Conservation (phyloP, 2,113 vertebrate species). For the Thamnophis sirtalis region DNA sequence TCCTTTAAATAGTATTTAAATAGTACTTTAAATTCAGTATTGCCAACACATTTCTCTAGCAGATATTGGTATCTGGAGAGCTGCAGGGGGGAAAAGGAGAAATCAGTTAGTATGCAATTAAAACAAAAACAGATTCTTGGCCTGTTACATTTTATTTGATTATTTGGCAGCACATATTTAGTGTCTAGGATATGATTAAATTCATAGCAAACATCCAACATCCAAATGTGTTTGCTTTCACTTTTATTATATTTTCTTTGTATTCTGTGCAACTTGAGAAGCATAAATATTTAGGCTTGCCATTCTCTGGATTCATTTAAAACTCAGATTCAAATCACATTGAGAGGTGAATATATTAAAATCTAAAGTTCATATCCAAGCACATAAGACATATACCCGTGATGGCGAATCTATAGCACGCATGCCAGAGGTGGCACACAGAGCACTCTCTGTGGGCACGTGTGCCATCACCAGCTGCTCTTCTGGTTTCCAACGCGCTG, state of each 20-base stretch:
- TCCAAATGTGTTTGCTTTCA: constrained; percentile 27
- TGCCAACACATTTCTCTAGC: not conserved
- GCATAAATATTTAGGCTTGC: constrained; percentile 16
- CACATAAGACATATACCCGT: not conserved
- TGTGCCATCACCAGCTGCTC: too few species aligned
- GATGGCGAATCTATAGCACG: too few species aligned
- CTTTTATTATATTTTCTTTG: constrained; percentile 29
- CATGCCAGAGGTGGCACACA: too few species aligned
- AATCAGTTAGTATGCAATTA: constrained; percentile 2
- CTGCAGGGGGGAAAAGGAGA: not conserved
- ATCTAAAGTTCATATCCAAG: not conserved
- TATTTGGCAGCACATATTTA: constrained; percentile 37
- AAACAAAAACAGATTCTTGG: constrained; percentile 15
- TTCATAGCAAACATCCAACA: constrained; percentile 26
- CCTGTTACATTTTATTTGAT: constrained; percentile 39
- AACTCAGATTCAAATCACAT: constrained; percentile 23
- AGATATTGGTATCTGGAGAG: constrained; percentile 10
- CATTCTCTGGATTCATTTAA: constrained; percentile 38
- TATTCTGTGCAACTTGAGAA: constrained; percentile 40
- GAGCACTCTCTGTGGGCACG: too few species aligned
- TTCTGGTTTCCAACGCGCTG: too few species aligned
- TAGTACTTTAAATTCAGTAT: too few species aligned
- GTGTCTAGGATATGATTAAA: constrained; percentile 35
- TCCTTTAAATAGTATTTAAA: not conserved
- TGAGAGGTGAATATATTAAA: constrained; percentile 6